Percentiles rank a stretch among this genome's conserved stretches.
These are phyloP conservation scores for Halcyon smyrnensis DNA, from an alignment of 2,797 vertebrate species.

Conservation along the genomic window DNA sequence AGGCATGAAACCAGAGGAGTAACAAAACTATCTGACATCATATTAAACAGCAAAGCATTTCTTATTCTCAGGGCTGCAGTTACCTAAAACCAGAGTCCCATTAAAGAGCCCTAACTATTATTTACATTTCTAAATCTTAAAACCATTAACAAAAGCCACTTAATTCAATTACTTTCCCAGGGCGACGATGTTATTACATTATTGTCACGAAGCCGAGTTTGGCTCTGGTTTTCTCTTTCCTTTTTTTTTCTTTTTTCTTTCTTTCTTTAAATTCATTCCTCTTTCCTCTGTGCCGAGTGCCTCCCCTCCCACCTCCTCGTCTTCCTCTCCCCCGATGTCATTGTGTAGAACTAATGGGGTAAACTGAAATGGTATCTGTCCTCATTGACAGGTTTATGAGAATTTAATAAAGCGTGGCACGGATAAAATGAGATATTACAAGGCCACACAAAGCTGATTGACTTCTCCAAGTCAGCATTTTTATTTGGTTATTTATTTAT, in stretches of 20 bases:
- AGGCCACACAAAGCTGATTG: slow-evolving; percentile 75
- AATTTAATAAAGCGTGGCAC: slow-evolving; percentile 87
- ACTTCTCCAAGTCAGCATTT: slow-evolving; percentile 77
- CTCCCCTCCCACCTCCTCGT: slow-evolving; percentile 4
- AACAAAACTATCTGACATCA: slow-evolving; percentile 75
- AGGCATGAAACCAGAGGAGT: slow-evolving; percentile 69
- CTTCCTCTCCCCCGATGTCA: slow-evolving; percentile 66
- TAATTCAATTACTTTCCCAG: slow-evolving; percentile 84
- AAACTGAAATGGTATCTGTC: slow-evolving; percentile 86
- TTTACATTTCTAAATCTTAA: slow-evolving; percentile 85
- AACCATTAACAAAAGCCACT: slow-evolving; percentile 86
- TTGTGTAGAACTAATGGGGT: slow-evolving; percentile 86
- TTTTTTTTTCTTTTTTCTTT: neutral
- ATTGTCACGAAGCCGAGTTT: slow-evolving; percentile 9
- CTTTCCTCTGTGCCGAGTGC: neutral
- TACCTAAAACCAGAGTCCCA: slow-evolving; percentile 76
- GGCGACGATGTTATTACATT: slow-evolving; percentile 49
- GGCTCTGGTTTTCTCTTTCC: neutral
- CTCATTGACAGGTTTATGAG: slow-evolving; percentile 88
- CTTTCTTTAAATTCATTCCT: slow-evolving; percentile 49
- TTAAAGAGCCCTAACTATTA: slow-evolving; percentile 81
- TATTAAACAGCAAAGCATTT: slow-evolving; percentile 68
- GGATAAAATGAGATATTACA: slow-evolving; percentile 86
- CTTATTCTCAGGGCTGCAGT: slow-evolving; percentile 52
- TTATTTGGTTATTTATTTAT: slow-evolving; percentile 67